Evolutionary conservation across 1,140 invertebrate species (phyloP).

Genomic region (Gryon sp.): DNA sequence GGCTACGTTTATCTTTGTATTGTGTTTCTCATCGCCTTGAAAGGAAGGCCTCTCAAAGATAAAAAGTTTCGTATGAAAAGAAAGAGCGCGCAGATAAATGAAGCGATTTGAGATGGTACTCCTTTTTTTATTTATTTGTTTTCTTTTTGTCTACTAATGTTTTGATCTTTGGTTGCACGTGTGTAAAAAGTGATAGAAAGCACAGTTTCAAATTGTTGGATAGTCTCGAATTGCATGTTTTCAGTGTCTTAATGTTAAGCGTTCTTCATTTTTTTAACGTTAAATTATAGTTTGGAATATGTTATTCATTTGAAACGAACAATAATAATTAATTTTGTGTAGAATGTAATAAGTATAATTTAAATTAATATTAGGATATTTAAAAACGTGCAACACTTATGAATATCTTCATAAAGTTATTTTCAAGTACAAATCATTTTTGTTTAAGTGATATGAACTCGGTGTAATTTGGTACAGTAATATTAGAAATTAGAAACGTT

Average conservation of each 20-base stretch:
- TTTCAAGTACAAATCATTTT: not conserved
- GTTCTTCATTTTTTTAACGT: not conserved
- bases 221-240: slow-evolving; percentile 12
- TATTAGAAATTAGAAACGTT: no score
- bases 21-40: slow-evolving; percentile 41
- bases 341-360: slow-evolving; percentile 23
- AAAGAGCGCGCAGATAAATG: slow-evolving; percentile 33
- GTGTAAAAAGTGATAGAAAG: not conserved
- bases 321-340: no score
- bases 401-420: not conserved
- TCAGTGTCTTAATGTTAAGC: slow-evolving; percentile 14
- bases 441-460: no score
- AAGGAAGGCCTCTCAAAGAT: slow-evolving; percentile 32
- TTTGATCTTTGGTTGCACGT: slow-evolving; percentile 2
- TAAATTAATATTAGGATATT: slow-evolving; percentile 7
- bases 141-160: not conserved
- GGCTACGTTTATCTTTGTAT: slow-evolving; percentile 49
- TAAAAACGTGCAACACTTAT: not conserved
- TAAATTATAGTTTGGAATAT: slow-evolving; percentile 23
- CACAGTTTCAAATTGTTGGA: slow-evolving; percentile 8
- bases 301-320: slow-evolving; percentile 22
- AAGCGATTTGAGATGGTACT: slow-evolving; percentile 10
- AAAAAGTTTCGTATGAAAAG: slow-evolving; percentile 26
- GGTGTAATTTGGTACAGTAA: no score
- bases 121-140: not conserved